These are phyloP conservation scores for Trogon surrucura DNA, from an alignment of 2,113 vertebrate genomes.

Conservation along the genomic window DNA sequence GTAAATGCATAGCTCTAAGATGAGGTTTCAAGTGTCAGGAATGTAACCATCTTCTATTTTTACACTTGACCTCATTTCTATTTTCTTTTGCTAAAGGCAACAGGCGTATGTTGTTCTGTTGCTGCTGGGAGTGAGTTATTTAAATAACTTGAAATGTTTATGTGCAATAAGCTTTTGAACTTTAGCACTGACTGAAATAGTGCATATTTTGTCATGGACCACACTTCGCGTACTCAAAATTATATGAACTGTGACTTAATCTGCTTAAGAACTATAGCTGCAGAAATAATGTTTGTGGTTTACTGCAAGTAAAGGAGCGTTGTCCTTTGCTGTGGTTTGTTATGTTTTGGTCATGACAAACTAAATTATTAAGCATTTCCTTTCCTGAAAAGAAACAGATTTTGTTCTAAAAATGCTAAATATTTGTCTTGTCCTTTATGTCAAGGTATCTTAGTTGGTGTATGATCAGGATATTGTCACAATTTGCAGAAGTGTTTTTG, in stretches of 20 bases:
- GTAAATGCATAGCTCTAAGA: conserved; percentile 48
- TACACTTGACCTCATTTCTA: conserved; percentile 62
- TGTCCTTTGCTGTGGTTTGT: neutral
- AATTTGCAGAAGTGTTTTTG: neutral
- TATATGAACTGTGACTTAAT: neutral
- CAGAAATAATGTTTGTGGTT: neutral
- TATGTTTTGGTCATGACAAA: neutral
- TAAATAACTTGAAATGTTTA: conserved; percentile 24
- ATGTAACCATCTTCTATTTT: conserved; percentile 67
- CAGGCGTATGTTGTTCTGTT: conserved; percentile 42
- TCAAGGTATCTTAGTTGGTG: neutral
- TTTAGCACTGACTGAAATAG: neutral
- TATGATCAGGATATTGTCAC: neutral
- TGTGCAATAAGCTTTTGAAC: conserved; percentile 10
- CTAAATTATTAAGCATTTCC: neutral
- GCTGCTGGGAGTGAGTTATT: conserved; percentile 37
- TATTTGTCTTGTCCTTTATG: neutral
- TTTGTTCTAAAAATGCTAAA: neutral
- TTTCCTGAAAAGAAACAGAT: neutral
- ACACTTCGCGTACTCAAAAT: neutral
- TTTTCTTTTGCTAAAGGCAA: conserved; percentile 64
- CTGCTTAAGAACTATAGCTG: neutral
- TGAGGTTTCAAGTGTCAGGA: conserved; percentile 68
- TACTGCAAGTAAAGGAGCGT: neutral
- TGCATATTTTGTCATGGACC: neutral